These are phyloP conservation scores for Synanthedon tipuliformis DNA, from an alignment of 2,888 invertebrate genomes.

Conservation along the genomic window DNA sequence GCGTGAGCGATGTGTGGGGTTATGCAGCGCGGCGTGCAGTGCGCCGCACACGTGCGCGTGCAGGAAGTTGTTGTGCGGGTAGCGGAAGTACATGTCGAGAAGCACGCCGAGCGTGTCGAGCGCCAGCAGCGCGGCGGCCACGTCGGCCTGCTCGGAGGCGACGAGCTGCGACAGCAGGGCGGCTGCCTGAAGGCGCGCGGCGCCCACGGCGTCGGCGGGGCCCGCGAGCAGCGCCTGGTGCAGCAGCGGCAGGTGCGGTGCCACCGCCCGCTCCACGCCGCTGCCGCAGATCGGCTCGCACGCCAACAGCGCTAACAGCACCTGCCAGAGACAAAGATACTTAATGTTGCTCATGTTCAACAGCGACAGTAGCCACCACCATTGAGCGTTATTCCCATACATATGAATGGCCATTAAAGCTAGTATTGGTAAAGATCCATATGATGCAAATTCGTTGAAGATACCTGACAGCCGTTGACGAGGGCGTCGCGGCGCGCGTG, in stretches of 20 bases:
- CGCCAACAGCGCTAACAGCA: conserved; percentile 1
- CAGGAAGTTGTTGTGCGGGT: conserved; percentile 95
- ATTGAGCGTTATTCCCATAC: conserved; percentile 39
- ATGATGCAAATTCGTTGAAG: conserved; percentile 25
- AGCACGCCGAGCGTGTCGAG: conserved; percentile 72
- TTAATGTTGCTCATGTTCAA: no score
- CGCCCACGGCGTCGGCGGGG: conserved; percentile 75
- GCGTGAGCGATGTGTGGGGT: conserved; percentile 21
- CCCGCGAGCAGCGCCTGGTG: conserved; percentile 49
- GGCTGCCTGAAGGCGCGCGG: conserved; percentile 82
- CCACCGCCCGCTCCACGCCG: conserved; percentile 45
- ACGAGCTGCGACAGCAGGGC: conserved; percentile 83
- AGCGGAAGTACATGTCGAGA: conserved; percentile 89
- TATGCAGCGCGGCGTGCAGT: conserved; percentile 76
- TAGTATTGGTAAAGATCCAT: conserved; percentile 63
- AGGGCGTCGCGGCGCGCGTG: conserved; percentile 77
- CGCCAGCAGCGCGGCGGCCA: conserved; percentile 76
- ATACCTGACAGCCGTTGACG: conserved; percentile 82
- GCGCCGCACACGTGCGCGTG: conserved; percentile 90
- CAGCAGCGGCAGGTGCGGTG: conserved; percentile 58
- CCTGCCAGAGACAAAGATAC: no score
- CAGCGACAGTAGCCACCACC: no score
- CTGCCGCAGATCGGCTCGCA: conserved; percentile 12
- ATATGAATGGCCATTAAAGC: background rate
- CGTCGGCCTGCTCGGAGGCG: conserved; percentile 76